Evolutionary conservation across 2,888 invertebrate genomes (phyloP), one percentile per base, ranked within the genome.

Genomic region (Panopea generosa): DNA sequence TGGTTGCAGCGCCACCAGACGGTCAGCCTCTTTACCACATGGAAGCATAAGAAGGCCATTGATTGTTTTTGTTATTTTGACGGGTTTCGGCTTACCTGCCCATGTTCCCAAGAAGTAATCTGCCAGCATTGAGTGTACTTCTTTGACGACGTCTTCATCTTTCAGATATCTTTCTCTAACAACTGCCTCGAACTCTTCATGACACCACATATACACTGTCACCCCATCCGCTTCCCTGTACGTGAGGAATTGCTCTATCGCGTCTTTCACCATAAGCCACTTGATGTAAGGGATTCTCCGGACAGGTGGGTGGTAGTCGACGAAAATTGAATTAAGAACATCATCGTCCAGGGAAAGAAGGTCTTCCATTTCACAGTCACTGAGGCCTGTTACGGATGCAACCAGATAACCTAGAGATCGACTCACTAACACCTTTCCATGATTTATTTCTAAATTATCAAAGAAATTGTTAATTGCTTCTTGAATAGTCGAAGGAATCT

Each of bases 301-400:
- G 0, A 90, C 69, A 16, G 84, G 73, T 2, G 88, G 86, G n/a
- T 85, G 84, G 40, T 83, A 75, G 4, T 67, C 63, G 0, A 16
- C 40, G 70, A 74, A 87, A 0, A 89, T 70, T 27, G 89, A 87
- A 61, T 87, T 83, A 27, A 91, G 77, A 1, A 90, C 91, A 29
- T 80, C 86, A 27, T 92, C 91, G 69, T 92, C 91, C 11, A 92
- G 70, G 3, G 91, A 92, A 33, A 92, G 74, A n/a, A 92, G 61
- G 65, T 92, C 92, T 53, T 91, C 90, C 89, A 92, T 91, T 82
- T 92, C 92, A 70, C 87, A 85, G 79, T 92, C 92, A 72, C 90
- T 91, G 16, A 92, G 77, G 3, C 92, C 92, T 1, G 88, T 88
- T 0, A 68, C 77, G 1, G 92, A 91, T 18, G 90, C 90, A 9